Base-by-base conservation (phyloP, 2,113 vertebrate genomes). In the Callocephalon fimbriatum region DNA sequence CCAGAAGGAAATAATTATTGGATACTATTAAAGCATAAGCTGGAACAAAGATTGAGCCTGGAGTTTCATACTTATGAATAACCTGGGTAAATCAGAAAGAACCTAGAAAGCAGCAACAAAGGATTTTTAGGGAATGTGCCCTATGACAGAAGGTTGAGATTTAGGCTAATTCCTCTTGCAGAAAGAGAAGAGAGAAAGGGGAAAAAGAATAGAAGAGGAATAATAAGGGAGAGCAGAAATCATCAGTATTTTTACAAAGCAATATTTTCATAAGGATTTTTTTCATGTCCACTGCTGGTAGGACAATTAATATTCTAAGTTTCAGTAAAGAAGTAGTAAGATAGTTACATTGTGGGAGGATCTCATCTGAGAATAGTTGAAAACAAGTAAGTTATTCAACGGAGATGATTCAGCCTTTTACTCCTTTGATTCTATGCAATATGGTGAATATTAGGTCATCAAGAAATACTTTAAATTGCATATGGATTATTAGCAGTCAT, bases 321-420 rank as follows among this genome's bases (percentile, higher is more conserved):
- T 65, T 76, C 56, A 32, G 8, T 86, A 1, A 73, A 58, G 32
- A 58, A 58, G 32, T 15, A 56, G 7, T 27, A 37, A 77, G 15
- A 51, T 51, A 40, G 23, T 50, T 53, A 5, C 2, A 2, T 7
- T 17, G n/a, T 2, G 38, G 1, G 3, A 4, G 2, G 7, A 26
- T 70, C 27, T 61, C 13, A 27, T 35, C 31, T 77, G 20, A 91
- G 48, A 59, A 26, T 1, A 45, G 26, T 2, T 70, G 38, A 35
- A 71, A 78, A 47, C 22, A 68, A 51, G 14, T 12, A 54, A 51
- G 8, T 66, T 68, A 15, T 9, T 53, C 40, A 74, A 88, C 35
- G 27, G 84, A 70, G 12, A 27, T n/a, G 2, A 25, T 17, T 87
- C 11, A 58, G 35, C 22, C 15, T 68, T 58, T 7, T 37, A 10